Evolutionary conservation across 2,113 vertebrate species (phyloP).

Genomic region (Brachypodius melanocephalos): DNA sequence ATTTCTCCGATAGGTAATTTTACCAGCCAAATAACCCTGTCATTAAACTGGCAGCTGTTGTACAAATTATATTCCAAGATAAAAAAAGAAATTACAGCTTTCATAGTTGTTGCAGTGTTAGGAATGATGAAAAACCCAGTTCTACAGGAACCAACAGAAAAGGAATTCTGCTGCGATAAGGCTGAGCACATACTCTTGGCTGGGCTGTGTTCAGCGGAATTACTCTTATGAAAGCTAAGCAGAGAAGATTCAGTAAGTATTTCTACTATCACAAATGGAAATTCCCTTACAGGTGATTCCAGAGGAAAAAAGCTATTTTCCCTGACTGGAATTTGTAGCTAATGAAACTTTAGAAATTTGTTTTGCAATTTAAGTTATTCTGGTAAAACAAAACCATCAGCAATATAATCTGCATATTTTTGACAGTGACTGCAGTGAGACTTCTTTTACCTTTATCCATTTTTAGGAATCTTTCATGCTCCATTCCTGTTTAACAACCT

Average conservation of each 20-base stretch:
- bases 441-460: background rate
- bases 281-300: background rate
- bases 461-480: background rate
- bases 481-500: background rate
- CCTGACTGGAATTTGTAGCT: background rate
- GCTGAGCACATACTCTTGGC: background rate
- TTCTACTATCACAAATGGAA: background rate
- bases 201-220: background rate
- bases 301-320: background rate
- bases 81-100: slow-evolving; percentile 16
- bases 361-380: background rate
- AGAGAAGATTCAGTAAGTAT: background rate
- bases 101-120: background rate
- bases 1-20: slow-evolving; percentile 69
- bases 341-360: background rate
- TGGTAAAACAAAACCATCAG: background rate
- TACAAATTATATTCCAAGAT: slow-evolving; percentile 63
- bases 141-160: background rate
- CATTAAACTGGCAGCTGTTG: slow-evolving; percentile 67
- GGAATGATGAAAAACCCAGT: background rate
- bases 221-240: background rate
- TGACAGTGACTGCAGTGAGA: background rate
- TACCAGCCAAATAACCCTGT: slow-evolving; percentile 68
- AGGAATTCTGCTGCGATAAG: background rate
- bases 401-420: background rate